Conservation (phyloP, 2,888 invertebrate genomes). For the Macrosoma leucophasiata region DNA sequence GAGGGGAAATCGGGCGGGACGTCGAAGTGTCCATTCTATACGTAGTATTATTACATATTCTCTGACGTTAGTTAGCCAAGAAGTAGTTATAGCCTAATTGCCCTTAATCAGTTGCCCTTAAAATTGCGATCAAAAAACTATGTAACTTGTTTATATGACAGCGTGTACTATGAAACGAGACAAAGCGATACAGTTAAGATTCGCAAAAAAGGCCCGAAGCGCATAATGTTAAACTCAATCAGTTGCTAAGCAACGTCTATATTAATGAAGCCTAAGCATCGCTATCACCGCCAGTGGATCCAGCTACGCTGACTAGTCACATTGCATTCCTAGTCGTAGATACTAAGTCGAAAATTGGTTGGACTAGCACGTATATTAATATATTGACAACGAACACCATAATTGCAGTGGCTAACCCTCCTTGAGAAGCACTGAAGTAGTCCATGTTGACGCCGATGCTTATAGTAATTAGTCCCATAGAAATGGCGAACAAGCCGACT, state of each 20-base stretch:
- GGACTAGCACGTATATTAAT: conserved; percentile 47
- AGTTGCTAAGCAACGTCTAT: too few species aligned
- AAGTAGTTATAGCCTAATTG: too few species aligned
- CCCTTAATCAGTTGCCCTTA: too few species aligned
- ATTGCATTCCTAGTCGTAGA: conserved; percentile 46
- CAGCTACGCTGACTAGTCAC: conserved; percentile 46
- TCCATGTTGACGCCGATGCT: conserved; percentile 60
- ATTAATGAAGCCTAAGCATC: conserved; percentile 43
- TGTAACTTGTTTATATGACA: too few species aligned
- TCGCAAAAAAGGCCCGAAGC: too few species aligned
- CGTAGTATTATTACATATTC: too few species aligned
- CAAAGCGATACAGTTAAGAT: too few species aligned
- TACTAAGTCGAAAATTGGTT: conserved; percentile 54
- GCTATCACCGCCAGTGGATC: conserved; percentile 48
- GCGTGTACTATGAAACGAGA: too few species aligned
- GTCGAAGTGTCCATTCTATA: too few species aligned
- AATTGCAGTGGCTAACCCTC: conserved; percentile 46
- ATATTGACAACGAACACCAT: conserved; percentile 51
- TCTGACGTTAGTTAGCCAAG: too few species aligned
- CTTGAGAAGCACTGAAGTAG: conserved; percentile 42
- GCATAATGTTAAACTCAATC: conserved; percentile 1
- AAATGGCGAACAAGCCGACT: conserved; percentile 66
- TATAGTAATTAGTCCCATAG: conserved; percentile 68
- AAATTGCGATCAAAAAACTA: too few species aligned
- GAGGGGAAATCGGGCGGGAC: too few species aligned